Conservation (phyloP, 2,888 invertebrate species). For the Agonopterix arenella region DNA sequence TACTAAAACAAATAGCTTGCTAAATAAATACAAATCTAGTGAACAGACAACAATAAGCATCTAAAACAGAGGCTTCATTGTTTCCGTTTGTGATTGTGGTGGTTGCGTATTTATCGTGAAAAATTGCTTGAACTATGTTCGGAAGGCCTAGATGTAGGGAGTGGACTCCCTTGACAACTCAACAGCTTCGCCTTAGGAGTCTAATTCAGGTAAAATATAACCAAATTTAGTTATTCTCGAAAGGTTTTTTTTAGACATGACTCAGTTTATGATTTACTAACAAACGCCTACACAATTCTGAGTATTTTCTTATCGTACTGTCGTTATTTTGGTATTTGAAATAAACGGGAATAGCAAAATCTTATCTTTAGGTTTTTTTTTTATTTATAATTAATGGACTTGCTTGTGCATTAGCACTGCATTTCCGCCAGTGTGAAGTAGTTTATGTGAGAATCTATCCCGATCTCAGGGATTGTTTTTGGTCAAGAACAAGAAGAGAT, state of each 20-base stretch:
- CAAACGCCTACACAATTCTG: constrained; percentile 41
- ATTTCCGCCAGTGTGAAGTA: no score
- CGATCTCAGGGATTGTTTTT: no score
- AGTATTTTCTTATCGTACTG: neutral
- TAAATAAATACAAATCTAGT: no score
- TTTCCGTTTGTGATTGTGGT: constrained; percentile 9
- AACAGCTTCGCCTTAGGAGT: constrained; percentile 89
- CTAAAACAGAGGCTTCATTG: neutral
- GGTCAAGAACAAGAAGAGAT: no score
- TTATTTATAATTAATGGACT: no score
- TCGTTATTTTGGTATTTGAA: no score
- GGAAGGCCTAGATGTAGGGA: constrained; percentile 82
- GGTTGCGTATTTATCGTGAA: constrained; percentile 15
- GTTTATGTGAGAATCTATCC: no score
- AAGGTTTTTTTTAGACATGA: constrained; percentile 1
- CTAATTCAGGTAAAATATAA: constrained; percentile 79
- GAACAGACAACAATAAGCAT: no score
- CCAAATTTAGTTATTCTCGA: neutral
- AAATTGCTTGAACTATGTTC: constrained; percentile 55
- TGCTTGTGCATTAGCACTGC: no score
- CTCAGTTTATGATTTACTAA: constrained; percentile 35
- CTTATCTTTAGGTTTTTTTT: no score
- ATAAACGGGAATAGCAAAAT: no score
- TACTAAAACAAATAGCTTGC: no score
- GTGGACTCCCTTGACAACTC: constrained; percentile 89